phyloP scores from a whole-genome alignment of 1,140 invertebrate genomes.

The Oppia nitens region DNA sequence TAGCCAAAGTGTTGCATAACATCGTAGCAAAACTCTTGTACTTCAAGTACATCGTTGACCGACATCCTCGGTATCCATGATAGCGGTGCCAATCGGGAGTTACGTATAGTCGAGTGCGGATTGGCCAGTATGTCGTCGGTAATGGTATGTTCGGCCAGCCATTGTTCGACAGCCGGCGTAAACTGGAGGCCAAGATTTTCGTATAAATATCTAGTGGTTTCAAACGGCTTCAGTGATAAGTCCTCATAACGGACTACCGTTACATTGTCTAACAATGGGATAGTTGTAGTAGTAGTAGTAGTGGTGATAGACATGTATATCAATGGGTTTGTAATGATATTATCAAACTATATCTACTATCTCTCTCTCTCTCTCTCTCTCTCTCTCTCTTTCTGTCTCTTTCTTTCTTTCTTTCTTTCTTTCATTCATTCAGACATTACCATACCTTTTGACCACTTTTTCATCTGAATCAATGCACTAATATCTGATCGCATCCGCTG shows the following conservation, averaged over 20 bases:
- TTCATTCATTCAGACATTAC: no score
- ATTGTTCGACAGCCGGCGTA: constrained; percentile 12
- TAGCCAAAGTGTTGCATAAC: constrained; percentile 18
- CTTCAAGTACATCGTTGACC: constrained; percentile 12
- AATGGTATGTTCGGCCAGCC: constrained; percentile 17
- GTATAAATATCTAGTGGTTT: constrained; percentile 15
- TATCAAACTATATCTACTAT: background rate
- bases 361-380: background rate
- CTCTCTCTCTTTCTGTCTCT: no score
- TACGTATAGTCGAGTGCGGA: constrained; percentile 19
- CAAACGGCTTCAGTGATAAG: constrained; percentile 15
- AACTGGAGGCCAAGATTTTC: constrained; percentile 13
- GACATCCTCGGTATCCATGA: constrained; percentile 16
- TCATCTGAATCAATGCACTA: constrained; percentile 12
- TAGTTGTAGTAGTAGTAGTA: no score
- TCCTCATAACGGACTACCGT: constrained; percentile 18
- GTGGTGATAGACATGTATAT: no score
- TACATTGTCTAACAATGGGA: background rate
- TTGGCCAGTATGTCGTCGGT: constrained; percentile 4
- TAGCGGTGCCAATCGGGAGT: constrained; percentile 16
- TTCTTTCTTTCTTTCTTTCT: no score
- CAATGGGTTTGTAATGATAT: background rate
- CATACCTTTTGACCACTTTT: constrained; percentile 12
- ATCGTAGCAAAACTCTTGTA: constrained; percentile 14
- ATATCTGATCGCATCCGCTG: constrained; percentile 11